Evolutionary conservation across 2,797 vertebrate species (phyloP), one percentile per base, ranked within the genome.

Genomic region (Erpetoichthys calabaricus): DNA sequence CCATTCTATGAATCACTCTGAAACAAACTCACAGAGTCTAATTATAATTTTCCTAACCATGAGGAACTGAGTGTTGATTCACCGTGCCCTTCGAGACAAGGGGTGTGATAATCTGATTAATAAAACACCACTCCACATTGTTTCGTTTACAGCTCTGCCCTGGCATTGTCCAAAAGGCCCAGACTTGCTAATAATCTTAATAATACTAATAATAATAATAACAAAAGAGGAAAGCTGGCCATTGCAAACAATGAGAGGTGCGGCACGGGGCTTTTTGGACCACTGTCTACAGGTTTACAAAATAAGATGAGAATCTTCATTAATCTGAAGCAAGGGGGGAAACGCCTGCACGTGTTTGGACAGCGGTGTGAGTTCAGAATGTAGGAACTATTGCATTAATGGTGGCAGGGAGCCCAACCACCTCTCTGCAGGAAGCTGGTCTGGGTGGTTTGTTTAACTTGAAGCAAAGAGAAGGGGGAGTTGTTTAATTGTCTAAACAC

Each of bases 291-390:
- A 85, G 68, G 65, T 83, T 83, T 83, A 86, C 78, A 83, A 82
- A 84, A 85, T 72, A 80, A 79, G 79, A 77, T 64, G 73, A 75
- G 80, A 83, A 78, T 74, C 70, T 77, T 72, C 73, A 75, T 84
- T 78, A 76, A 72, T 86, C 69, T 80, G 64, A 68, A 59, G 65
- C 68, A 68, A 68, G 65, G 66, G 4, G 59, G 67, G 74, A 79
- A 85, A 70, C 73, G 78, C 75, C 85, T 79, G 79, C 80, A 83
- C 84, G 78, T 83, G 80, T 78, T 78, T 71, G 73, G 81, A 84
- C 71, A 85, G 84, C 82, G 81, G 80, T 75, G 67, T 73, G 25
- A 25, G 64, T 73, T 77, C 80, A 78, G 82, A 82, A 85, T 85
- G 77, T 82, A 84, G 75, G 82, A 85, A 83, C 83, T 86, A 79